Evolutionary conservation across 2,113 vertebrate genomes (phyloP).

Genomic region (Cephalophus harveyi): DNA sequence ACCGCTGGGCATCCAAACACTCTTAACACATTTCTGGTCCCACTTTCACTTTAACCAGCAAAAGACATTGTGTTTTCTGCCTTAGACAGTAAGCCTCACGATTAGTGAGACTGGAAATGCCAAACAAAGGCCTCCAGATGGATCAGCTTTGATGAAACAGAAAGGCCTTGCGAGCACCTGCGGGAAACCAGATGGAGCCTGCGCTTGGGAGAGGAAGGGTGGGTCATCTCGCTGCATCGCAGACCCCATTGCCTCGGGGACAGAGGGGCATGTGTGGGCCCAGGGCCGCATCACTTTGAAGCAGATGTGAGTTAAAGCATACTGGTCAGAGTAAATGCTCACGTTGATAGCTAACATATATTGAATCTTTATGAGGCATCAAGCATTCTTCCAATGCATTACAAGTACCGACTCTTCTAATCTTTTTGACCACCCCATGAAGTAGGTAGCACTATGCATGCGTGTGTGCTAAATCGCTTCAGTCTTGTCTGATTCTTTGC

Average conservation of each 20-base stretch:
- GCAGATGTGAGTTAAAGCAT: neutral
- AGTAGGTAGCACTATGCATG: neutral
- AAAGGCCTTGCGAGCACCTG: neutral
- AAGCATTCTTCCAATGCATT: neutral
- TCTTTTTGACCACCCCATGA: neutral
- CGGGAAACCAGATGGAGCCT: neutral
- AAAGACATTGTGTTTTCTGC: neutral
- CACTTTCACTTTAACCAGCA: constrained; percentile 15
- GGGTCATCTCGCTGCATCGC: neutral
- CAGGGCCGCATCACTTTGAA: neutral
- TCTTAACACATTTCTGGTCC: neutral
- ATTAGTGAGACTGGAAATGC: constrained; percentile 13
- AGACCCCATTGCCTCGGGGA: neutral
- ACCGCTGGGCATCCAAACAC: neutral
- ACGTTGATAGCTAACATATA: neutral
- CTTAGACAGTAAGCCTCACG: neutral
- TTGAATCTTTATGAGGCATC: neutral
- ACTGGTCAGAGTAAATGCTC: neutral
- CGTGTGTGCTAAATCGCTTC: fast-evolving
- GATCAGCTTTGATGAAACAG: neutral
- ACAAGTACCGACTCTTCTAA: neutral
- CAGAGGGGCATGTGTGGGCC: neutral
- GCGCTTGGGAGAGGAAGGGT: neutral
- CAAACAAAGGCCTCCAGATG: neutral
- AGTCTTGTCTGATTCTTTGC: neutral